These are phyloP conservation scores for Triplophysa bombifrons DNA, from an alignment of 2,797 vertebrate genomes.

Conservation along the genomic window DNA sequence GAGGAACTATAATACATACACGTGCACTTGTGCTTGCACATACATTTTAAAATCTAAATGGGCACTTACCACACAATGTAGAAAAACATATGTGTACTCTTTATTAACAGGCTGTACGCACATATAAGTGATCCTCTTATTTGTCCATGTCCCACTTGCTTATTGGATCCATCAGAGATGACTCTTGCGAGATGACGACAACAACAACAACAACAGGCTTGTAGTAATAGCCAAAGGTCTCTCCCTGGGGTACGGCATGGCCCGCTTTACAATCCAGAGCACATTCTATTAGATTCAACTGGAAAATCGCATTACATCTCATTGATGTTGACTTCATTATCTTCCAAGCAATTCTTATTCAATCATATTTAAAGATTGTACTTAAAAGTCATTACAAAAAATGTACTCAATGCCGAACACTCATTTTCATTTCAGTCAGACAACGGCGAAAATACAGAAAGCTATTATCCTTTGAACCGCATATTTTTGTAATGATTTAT, in stretches of 20 bases:
- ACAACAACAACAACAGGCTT: slow-evolving; percentile 28
- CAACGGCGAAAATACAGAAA: slow-evolving; percentile 19
- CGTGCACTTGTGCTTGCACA: slow-evolving; percentile 12
- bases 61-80: slow-evolving; percentile 4
- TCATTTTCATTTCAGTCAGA: slow-evolving; percentile 28
- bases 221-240: slow-evolving; percentile 44
- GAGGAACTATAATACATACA: slow-evolving; percentile 12
- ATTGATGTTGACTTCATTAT: slow-evolving; percentile 59
- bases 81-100: slow-evolving; percentile 1
- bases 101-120: not conserved
- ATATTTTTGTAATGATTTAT: slow-evolving; percentile 29
- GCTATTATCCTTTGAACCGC: slow-evolving; percentile 42
- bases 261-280: slow-evolving; percentile 48
- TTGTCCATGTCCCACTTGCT: slow-evolving; percentile 44
- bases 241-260: slow-evolving; percentile 46
- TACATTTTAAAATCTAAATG: slow-evolving; percentile 13
- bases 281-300: slow-evolving; percentile 61
- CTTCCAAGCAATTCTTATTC: slow-evolving; percentile 45
- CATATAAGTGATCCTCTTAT: slow-evolving; percentile 47
- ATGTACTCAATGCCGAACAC: slow-evolving; percentile 16
- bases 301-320: slow-evolving; percentile 63
- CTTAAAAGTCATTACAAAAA: slow-evolving; percentile 48
- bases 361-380: slow-evolving; percentile 52
- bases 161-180: slow-evolving; percentile 46
- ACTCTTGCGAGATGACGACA: slow-evolving; percentile 23